phyloP scores from a whole-genome alignment of 2,113 vertebrate species.

The Cairina moschata region DNA sequence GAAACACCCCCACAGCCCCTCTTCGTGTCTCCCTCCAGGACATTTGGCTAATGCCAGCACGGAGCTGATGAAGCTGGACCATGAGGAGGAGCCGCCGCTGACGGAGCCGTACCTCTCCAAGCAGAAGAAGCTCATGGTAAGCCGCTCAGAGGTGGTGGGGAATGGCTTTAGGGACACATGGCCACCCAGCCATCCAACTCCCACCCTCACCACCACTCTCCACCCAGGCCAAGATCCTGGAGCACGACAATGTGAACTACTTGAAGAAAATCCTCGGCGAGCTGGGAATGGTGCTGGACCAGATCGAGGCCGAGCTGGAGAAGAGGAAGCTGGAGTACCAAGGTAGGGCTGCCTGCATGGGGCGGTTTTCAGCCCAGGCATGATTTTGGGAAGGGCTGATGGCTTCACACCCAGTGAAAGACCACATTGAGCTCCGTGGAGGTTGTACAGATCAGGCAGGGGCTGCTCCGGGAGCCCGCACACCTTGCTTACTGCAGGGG shows the following conservation, averaged over 20 bases:
- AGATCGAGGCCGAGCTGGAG: constrained; percentile 96
- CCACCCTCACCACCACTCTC: background rate
- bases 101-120: constrained; percentile 99
- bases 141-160: background rate
- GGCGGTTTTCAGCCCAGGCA: background rate
- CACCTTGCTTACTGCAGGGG: background rate
- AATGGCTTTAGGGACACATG: fast-evolving
- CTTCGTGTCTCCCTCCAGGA: constrained; percentile 77
- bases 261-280: constrained; percentile 97
- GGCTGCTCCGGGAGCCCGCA: background rate
- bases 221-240: constrained; percentile 93
- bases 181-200: fast-evolving
- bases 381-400: background rate
- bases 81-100: constrained; percentile 93
- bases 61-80: constrained; percentile 96
- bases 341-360: constrained; percentile 74
- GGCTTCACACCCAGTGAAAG: background rate
- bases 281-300: constrained; percentile 95
- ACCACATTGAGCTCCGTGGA: background rate
- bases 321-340: constrained; percentile 96
- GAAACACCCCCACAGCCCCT: background rate
- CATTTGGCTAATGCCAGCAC: constrained; percentile 93
- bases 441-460: background rate
- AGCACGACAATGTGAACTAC: constrained; percentile 96
- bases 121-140: constrained; percentile 99